A percentile compares a stretch with the other conserved stretches of the same genome.
phyloP scores from a whole-genome alignment of 2,113 vertebrate species.

The Oryzias woworae region DNA sequence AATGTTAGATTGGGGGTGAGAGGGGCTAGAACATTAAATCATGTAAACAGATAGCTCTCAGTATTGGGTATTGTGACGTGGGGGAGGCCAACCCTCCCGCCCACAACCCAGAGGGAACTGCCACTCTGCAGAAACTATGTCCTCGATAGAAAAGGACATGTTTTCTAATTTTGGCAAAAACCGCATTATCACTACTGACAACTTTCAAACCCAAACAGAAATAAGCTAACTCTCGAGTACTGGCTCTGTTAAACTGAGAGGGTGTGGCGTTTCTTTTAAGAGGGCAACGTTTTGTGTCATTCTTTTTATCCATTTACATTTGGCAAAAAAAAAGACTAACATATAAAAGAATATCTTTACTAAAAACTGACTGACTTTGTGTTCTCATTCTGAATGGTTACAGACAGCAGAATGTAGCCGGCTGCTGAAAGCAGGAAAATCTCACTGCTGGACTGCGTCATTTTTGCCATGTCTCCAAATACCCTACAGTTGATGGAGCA shows the following conservation, averaged over 20 bases:
- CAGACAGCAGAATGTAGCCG: conserved; percentile 9
- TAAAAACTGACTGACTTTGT: too few species aligned
- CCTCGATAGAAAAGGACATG: too few species aligned
- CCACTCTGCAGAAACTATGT: too few species aligned
- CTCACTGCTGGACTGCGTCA: not conserved
- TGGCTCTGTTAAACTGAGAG: conserved; percentile 9
- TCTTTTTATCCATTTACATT: not conserved
- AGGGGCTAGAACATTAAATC: too few species aligned
- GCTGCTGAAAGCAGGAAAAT: conserved; percentile 12
- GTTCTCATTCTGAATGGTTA: conserved; percentile 6
- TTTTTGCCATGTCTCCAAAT: conserved; percentile 9
- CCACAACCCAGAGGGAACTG: too few species aligned
- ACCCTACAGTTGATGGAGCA: conserved; percentile 6
- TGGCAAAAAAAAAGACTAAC: not conserved
- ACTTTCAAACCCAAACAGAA: conserved; percentile 24
- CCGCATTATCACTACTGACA: too few species aligned
- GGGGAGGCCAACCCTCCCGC: too few species aligned
- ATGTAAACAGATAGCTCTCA: too few species aligned
- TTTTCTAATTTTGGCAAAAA: too few species aligned
- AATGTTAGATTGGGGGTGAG: too few species aligned
- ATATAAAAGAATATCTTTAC: not conserved
- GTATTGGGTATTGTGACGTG: too few species aligned
- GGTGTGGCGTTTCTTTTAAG: conserved; percentile 6
- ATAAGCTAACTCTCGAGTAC: not conserved
- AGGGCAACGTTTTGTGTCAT: not conserved